Percentiles rank a stretch among this genome's conserved stretches.
phyloP scores from a whole-genome alignment of 35 echinoderm and acorn worm genomes.

The Apostichopus japonicus region DNA sequence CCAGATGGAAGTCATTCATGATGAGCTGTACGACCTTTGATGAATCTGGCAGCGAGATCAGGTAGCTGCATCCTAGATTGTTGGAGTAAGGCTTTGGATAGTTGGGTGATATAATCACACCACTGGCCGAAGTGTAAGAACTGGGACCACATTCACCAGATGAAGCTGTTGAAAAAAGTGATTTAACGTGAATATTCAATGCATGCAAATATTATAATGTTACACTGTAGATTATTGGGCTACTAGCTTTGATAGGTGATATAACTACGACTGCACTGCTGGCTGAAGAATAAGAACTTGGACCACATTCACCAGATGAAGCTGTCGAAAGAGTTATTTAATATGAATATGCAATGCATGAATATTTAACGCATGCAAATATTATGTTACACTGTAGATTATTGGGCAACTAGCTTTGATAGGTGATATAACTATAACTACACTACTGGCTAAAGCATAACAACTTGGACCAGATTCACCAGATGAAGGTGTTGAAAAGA shows the following conservation, averaged over 20 bases:
- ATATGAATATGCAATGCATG: too few relatives aligned
- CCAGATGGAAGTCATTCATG: slow-evolving; percentile 64
- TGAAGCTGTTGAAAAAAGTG: slow-evolving; percentile 6
- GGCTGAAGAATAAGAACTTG: too few relatives aligned
- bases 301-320: too few relatives aligned
- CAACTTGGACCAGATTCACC: slow-evolving; percentile 64
- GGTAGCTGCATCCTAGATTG: slow-evolving; percentile 75
- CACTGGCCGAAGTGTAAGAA: slow-evolving; percentile 44
- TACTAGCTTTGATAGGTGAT: too few relatives aligned
- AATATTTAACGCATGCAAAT: too few relatives aligned
- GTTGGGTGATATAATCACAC: slow-evolving; percentile 83
- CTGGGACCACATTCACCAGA: slow-evolving; percentile 66
- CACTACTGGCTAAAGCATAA: slow-evolving; percentile 51
- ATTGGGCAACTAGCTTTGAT: background rate
- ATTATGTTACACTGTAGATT: too few relatives aligned
- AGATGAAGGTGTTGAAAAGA: slow-evolving; percentile 5
- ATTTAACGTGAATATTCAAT: background rate
- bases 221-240: too few relatives aligned
- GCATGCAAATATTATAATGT: background rate
- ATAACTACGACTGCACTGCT: too few relatives aligned
- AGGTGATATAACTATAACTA: slow-evolving; percentile 76
- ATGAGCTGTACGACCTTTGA: slow-evolving; percentile 48
- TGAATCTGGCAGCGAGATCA: slow-evolving; percentile 74
- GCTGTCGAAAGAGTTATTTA: too few relatives aligned
- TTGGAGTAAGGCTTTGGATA: slow-evolving; percentile 74